Evolutionary conservation across 92 coral and sea anemone genomes (phyloP).

Genomic region (Heliopora coerulea): DNA sequence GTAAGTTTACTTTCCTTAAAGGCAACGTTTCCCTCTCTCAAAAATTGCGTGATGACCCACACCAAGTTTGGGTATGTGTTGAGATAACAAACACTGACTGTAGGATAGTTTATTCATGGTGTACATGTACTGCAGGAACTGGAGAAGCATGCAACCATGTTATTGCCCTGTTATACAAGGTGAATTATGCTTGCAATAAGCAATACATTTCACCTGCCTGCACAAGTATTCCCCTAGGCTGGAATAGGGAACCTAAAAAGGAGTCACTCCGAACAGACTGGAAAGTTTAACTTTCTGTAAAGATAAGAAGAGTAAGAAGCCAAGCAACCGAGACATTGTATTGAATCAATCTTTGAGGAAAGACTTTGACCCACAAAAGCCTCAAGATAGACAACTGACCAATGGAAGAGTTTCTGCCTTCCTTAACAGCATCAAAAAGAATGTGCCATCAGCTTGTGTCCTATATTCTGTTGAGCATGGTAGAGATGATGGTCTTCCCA

Average conservation of each 20-base stretch:
- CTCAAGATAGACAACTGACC: slow-evolving; percentile 53
- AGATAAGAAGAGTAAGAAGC: slow-evolving; percentile 57
- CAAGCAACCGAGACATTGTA: slow-evolving; percentile 29
- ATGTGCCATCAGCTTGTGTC: slow-evolving; percentile 55
- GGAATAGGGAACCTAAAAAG: slow-evolving; percentile 68
- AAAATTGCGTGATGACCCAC: slow-evolving; percentile 55
- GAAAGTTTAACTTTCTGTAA: slow-evolving; percentile 55
- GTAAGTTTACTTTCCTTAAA: slow-evolving; percentile 37
- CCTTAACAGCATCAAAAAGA: slow-evolving; percentile 38
- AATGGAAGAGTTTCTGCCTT: slow-evolving; percentile 55
- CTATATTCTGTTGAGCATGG: slow-evolving; percentile 49
- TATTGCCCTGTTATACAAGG: slow-evolving; percentile 54
- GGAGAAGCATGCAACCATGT: slow-evolving; percentile 66
- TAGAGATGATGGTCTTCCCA: slow-evolving; percentile 57
- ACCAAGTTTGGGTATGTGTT: slow-evolving; percentile 57
- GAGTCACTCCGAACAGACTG: slow-evolving; percentile 46
- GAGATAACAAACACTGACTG: slow-evolving; percentile 40
- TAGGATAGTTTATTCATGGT: slow-evolving; percentile 62
- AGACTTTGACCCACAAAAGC: slow-evolving; percentile 62
- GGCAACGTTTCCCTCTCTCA: slow-evolving; percentile 55
- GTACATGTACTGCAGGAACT: slow-evolving; percentile 58
- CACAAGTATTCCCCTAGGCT: slow-evolving; percentile 65
- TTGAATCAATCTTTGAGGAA: slow-evolving; percentile 8
- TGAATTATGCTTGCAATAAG: slow-evolving; percentile 61
- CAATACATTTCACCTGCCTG: slow-evolving; percentile 62